Percentiles rank a stretch among this genome's conserved stretches.
phyloP scores from a whole-genome alignment of 2,113 vertebrate genomes.

The Panthera leo region DNA sequence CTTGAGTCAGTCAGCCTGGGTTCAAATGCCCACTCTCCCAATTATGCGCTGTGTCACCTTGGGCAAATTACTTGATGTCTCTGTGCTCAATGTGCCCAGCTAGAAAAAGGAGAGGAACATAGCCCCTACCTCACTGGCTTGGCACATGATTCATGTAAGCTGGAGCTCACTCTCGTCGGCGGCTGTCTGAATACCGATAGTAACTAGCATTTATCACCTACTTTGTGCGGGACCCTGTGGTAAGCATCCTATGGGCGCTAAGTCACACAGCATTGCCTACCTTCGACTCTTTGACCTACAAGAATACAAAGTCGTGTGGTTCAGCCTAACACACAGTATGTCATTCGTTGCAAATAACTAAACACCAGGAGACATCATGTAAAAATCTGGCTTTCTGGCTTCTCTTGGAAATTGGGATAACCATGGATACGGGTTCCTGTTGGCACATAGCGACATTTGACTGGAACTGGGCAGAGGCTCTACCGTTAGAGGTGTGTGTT shows the following conservation, averaged over 20 bases:
- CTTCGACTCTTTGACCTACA: neutral
- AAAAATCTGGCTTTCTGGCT: neutral
- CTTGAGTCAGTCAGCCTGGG: neutral
- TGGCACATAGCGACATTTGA: neutral
- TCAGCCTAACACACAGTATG: neutral
- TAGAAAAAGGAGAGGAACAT: neutral
- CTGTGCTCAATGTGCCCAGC: neutral
- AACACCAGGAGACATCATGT: neutral
- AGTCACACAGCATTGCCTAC: neutral
- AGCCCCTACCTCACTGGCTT: neutral
- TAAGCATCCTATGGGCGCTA: neutral
- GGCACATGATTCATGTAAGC: neutral
- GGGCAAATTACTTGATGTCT: neutral
- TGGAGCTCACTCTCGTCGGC: neutral
- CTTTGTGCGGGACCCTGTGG: neutral
- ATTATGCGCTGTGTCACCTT: neutral
- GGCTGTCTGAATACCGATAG: neutral
- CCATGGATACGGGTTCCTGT: neutral
- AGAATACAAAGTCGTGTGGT: neutral
- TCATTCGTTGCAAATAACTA: neutral
- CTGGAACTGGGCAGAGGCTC: neutral
- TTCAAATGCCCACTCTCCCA: neutral
- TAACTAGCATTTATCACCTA: too few relatives aligned
- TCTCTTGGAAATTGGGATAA: neutral
- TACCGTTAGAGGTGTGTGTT: neutral